These are phyloP conservation scores for Epizoanthus fatuus DNA, from an alignment of 92 coral and sea anemone species.

Conservation along the genomic window DNA sequence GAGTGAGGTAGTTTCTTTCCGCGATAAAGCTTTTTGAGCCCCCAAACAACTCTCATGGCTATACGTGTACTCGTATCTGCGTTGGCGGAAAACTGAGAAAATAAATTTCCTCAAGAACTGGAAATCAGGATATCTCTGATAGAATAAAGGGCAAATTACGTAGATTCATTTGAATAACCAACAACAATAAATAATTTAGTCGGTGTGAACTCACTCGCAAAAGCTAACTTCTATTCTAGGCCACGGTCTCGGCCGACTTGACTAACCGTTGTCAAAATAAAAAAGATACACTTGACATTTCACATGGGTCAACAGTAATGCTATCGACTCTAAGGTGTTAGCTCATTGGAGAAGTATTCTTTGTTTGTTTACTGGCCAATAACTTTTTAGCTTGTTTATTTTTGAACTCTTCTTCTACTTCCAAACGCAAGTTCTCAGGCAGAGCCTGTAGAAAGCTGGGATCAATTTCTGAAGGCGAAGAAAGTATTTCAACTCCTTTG, in stretches of 20 bases:
- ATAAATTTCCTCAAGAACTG: not conserved
- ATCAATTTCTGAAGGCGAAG: slow-evolving; percentile 75
- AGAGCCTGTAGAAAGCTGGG: slow-evolving; percentile 76
- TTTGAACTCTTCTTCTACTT: slow-evolving; percentile 74
- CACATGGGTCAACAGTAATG: not conserved
- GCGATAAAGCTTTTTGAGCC: not conserved
- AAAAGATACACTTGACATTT: no score
- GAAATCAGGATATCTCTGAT: not conserved
- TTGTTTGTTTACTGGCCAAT: not conserved
- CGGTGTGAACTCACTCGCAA: slow-evolving; percentile 1
- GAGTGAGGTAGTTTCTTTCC: not conserved
- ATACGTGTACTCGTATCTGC: not conserved
- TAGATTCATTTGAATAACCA: not conserved
- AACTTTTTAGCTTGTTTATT: slow-evolving; percentile 17
- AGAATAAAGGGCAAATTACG: slow-evolving; percentile 1
- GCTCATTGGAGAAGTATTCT: not conserved
- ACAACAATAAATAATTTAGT: slow-evolving; percentile 19
- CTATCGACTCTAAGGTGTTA: not conserved
- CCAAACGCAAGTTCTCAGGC: slow-evolving; percentile 81
- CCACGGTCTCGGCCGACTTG: not conserved
- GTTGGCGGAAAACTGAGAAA: not conserved
- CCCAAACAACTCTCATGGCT: not conserved
- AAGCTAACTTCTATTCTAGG: not conserved
- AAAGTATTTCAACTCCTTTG: slow-evolving; percentile 14
- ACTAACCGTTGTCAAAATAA: not conserved